These are phyloP conservation scores for Temnothorax rugatulus DNA, from an alignment of 2,888 invertebrate genomes.

Conservation along the genomic window DNA sequence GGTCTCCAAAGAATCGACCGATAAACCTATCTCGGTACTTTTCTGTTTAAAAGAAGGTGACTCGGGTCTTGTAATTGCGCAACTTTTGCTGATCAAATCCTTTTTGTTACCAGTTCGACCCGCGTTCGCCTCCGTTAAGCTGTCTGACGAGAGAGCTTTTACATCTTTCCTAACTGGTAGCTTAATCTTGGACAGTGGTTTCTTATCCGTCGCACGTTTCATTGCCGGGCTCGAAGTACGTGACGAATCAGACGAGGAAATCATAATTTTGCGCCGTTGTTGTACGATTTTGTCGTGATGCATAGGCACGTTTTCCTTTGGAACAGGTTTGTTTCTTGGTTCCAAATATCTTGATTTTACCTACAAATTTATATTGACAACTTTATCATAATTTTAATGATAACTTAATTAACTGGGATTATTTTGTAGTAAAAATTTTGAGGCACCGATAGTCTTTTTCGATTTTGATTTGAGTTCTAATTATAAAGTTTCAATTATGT, in stretches of 20 bases:
- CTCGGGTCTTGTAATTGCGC: conserved; percentile 84
- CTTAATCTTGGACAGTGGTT: conserved; percentile 81
- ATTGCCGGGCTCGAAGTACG: conserved; percentile 90
- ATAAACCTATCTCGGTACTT: conserved; percentile 81
- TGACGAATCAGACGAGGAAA: conserved; percentile 90
- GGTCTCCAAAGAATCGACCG: conserved; percentile 83
- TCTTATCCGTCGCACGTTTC: conserved; percentile 84
- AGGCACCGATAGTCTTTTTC: not conserved
- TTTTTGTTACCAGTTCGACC: conserved; percentile 75
- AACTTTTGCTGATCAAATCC: conserved; percentile 82
- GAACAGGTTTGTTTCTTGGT: conserved; percentile 85
- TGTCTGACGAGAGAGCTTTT: conserved; percentile 87
- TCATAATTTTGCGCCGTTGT: conserved; percentile 86
- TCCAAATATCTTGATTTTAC: conserved; percentile 90
- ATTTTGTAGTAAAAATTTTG: not conserved
- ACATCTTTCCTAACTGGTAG: conserved; percentile 82
- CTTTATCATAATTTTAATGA: not conserved
- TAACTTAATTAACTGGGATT: not conserved
- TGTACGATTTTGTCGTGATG: conserved; percentile 82
- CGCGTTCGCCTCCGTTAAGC: conserved; percentile 86
- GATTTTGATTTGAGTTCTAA: not conserved
- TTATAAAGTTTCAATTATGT: not conserved
- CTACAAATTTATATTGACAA: conserved; percentile 71
- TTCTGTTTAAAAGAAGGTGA: conserved; percentile 84
- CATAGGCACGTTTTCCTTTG: conserved; percentile 77